Evolutionary conservation across 2,113 vertebrate species (phyloP), one percentile per base, ranked within the genome.

Genomic region (Ictalurus punctatus): DNA sequence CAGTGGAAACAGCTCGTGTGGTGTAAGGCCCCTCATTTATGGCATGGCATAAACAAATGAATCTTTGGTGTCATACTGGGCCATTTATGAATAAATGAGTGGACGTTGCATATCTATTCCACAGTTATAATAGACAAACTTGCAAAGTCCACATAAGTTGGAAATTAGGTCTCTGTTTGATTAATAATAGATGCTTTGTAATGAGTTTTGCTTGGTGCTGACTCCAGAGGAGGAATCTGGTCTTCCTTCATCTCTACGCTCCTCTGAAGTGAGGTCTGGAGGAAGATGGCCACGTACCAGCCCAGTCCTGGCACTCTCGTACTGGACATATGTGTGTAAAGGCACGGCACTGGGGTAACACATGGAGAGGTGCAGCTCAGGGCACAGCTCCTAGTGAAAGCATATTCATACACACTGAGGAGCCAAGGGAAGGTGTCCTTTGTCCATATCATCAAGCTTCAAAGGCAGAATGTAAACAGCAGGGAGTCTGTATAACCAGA

Each of bases 131-230:
- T 25, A 59, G 58, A 34, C 65, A 44, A 73, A 86, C 85, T 86
- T 87, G 83, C 79, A 90, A 79, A 86, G 71, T 73, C 37, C 69
- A 76, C 69, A 90, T 86, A 83, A 83, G 83, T 84, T 67, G 73
- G 76, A 83, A 88, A 90, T 83, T 54, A 87, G 82, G 88, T 59
- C 86, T 84, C 67, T 81, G 84, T 87, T 91, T 81, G 85, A 87
- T 90, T 78, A 90, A 92, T 90, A 79, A 90, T 89, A 88, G 87
- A 83, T 92, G 91, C 30, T 86, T 89, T 84, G 87, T 80, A 87
- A 81, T 71, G 4, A 83, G 56, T 25, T 8, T 63, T 91, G 83
- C 90, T 85, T 79, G 58, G n/a, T 63, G 44, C 59, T 85, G 88
- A 71, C 23, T 89, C 0, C 23, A 44, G 73, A 79, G 23, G 19